Evolutionary conservation across 1,140 invertebrate species (phyloP).

Genomic region (Berghia stephanieae): DNA sequence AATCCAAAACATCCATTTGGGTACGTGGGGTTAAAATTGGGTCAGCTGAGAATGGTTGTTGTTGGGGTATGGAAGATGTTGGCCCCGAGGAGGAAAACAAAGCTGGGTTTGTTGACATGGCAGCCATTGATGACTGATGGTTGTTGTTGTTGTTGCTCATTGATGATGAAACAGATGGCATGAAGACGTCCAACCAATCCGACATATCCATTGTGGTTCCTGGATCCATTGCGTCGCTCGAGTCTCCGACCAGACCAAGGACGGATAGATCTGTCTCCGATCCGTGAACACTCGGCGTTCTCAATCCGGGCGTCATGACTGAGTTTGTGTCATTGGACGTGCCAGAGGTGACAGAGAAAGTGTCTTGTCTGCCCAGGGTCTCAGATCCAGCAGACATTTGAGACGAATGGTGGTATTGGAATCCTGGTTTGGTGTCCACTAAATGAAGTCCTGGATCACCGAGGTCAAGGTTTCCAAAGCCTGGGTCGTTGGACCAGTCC

Average conservation of each 20-base stretch:
- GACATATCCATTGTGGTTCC: slow-evolving; percentile 77
- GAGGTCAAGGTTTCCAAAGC: slow-evolving; percentile 49
- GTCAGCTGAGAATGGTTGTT: slow-evolving; percentile 70
- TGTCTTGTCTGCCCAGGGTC: no score
- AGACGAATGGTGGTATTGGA: slow-evolving; percentile 36
- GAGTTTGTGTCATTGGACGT: no score
- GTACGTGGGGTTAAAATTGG: slow-evolving; percentile 72
- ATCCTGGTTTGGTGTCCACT: slow-evolving; percentile 13
- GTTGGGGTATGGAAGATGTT: no score
- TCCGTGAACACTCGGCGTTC: slow-evolving; percentile 38
- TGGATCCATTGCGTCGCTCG: slow-evolving; percentile 40
- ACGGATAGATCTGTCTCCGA: slow-evolving; percentile 51
- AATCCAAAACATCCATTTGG: slow-evolving; percentile 74
- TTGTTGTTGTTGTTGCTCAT: no score
- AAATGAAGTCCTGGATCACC: slow-evolving; percentile 40
- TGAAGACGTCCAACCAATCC: slow-evolving; percentile 78
- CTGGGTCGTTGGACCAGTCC: slow-evolving; percentile 59
- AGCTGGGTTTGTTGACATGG: no score
- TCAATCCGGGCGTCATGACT: no score
- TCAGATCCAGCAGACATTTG: no score
- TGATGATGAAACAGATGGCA: no score
- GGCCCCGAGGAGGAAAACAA: no score
- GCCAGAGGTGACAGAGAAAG: no score
- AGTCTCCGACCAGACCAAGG: slow-evolving; percentile 43
- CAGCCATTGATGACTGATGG: no score